Evolutionary conservation across 1,140 invertebrate genomes (phyloP).

Genomic region (Phthorimaea operculella): DNA sequence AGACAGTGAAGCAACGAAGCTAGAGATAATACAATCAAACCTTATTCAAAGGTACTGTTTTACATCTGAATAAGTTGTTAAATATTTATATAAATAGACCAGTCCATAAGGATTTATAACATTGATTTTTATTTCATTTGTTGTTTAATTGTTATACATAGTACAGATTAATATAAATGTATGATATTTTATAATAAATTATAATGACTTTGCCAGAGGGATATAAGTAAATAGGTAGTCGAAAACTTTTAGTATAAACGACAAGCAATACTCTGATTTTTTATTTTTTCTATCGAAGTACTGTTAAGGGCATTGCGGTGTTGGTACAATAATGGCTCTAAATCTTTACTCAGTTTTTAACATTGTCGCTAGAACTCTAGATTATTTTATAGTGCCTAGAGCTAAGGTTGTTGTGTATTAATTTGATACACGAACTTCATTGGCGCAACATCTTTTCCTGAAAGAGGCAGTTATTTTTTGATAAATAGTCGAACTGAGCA

Average conservation of each 20-base stretch:
- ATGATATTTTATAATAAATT: constrained; percentile 21
- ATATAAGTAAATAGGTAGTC: constrained; percentile 58
- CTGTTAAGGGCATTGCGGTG: constrained; percentile 33
- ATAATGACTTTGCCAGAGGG: constrained; percentile 53
- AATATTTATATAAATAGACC: constrained; percentile 15
- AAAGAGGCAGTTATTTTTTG: no score
- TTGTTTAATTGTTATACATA: constrained; percentile 28
- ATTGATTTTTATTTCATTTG: neutral
- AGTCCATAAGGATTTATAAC: neutral
- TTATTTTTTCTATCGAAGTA: constrained; percentile 60
- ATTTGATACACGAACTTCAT: no score
- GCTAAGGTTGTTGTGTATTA: no score
- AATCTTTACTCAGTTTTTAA: no score
- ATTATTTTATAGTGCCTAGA: no score
- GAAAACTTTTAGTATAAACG: constrained; percentile 63
- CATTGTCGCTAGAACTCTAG: no score
- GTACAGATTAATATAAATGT: constrained; percentile 25
- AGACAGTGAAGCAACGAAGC: neutral
- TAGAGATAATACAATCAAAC: neutral
- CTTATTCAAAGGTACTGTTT: neutral
- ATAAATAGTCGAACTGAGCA: no score
- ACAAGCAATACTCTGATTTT: constrained; percentile 64
- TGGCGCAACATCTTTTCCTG: no score
- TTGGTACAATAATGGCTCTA: constrained; percentile 15
- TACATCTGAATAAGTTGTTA: constrained; percentile 16